Evolutionary conservation across 2,888 invertebrate species (phyloP).

Genomic region (Ectemnius lituratus): DNA sequence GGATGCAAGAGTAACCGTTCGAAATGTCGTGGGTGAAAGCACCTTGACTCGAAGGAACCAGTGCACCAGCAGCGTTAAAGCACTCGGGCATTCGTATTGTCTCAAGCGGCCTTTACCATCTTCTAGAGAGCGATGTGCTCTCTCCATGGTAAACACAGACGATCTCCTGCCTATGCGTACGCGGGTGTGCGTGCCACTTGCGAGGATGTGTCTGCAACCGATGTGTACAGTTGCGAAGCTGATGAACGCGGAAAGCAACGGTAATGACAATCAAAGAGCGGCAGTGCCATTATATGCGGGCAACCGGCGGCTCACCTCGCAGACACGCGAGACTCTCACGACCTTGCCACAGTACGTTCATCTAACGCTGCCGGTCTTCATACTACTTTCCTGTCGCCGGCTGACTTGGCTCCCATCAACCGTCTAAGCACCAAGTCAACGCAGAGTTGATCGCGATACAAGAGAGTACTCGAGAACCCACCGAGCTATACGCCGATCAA

Average conservation of each 20-base stretch:
- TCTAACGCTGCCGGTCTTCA: constrained; percentile 1
- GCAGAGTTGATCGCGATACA: no score
- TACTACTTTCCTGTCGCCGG: neutral
- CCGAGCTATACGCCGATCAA: no score
- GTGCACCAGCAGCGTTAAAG: constrained; percentile 39
- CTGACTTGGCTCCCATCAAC: neutral
- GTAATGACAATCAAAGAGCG: constrained; percentile 71
- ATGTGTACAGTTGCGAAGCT: constrained; percentile 40
- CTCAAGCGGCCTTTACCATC: constrained; percentile 43
- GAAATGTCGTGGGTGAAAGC: constrained; percentile 39
- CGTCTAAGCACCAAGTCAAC: no score
- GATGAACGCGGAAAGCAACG: constrained; percentile 67
- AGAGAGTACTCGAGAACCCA: no score
- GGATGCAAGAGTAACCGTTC: constrained; percentile 35
- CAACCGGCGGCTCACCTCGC: constrained; percentile 54
- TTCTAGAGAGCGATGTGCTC: constrained; percentile 26
- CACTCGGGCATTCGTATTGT: constrained; percentile 42
- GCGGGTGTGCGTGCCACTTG: no score
- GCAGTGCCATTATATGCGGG: constrained; percentile 64
- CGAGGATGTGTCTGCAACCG: neutral
- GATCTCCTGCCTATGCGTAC: neutral
- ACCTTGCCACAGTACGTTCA: constrained; percentile 63
- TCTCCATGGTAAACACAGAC: constrained; percentile 47
- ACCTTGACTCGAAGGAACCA: constrained; percentile 29
- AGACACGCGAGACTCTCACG: constrained; percentile 65